Evolutionary conservation across 2,797 vertebrate species (phyloP), one percentile per base, ranked within the genome.

Genomic region (Chaunax sp.): DNA sequence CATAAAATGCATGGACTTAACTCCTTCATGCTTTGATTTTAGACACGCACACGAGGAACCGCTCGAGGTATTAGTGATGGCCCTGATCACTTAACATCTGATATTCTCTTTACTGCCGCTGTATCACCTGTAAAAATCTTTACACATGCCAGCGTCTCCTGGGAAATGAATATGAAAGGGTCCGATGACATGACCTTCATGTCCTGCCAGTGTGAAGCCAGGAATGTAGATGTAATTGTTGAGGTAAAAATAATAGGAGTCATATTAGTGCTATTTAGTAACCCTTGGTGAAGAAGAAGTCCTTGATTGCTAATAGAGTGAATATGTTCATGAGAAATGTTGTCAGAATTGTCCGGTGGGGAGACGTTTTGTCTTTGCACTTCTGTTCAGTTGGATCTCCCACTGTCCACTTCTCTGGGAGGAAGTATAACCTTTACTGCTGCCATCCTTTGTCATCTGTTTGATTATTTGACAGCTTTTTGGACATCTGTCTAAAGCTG

Each of bases 251-350:
- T 64, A 64, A 50, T 30, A 22, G 20, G 59, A 62, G 28, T 23
- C 41, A 14, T 58, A 56, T 43, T 51, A 26, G 3, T 51, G 61
- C 33, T 59, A 51, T 57, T 66, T 37, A 52, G 38, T 64, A 44
- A 5, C 53, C 56, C 47, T 54, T n/a, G 65, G 46, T 59, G 64
- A 51, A 67, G 51, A 61, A 28, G 13, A 49, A 64, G 46, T 23
- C 19, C 26, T 78, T 78, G 43, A 54, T 3, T 1, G 43, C 55
- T 69, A 65, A 74, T 61, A 62, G 25, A 67, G 46, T 40, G 30
- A 65, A 44, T 57, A 46, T 63, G 61, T 72, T 67, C 37, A 77
- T 51, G 57, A 13, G 23, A 52, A 54, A 67, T 59, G 26, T 30
- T 26, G 44, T 22, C 38, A 26, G 49, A 64, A 74, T 65, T 28